Conservation (phyloP, 2,113 vertebrate genomes). For the Myotis davidii region DNA sequence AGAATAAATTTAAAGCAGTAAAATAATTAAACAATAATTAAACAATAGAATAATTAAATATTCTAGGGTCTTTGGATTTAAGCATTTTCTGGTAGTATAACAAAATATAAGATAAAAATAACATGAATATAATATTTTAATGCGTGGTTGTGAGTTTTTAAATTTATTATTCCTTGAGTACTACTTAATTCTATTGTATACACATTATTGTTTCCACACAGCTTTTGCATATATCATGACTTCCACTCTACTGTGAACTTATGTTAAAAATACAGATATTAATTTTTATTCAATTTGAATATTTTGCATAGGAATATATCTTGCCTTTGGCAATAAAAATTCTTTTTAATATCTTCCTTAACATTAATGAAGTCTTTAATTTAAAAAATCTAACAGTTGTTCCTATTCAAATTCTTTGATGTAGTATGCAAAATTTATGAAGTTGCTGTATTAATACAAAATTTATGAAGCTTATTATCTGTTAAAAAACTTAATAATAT, state of each 20-base stretch:
- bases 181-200: not conserved
- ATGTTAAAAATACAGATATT: not conserved
- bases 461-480: conserved; percentile 8
- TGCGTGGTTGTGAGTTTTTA: not conserved
- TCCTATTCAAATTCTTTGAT: conserved; percentile 23
- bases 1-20: not conserved
- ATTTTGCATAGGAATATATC: not conserved
- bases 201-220: not conserved
- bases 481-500: not conserved
- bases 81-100: not conserved
- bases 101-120: not conserved
- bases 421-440: conserved; percentile 12
- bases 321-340: not conserved
- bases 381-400: not conserved
- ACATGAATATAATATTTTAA: conserved; percentile 32
- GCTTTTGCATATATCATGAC: not conserved
- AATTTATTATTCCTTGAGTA: not conserved
- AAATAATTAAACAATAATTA: not conserved
- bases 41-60: no score
- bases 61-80: not conserved
- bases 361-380: not conserved
- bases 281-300: conserved; percentile 5
- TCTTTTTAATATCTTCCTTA: not conserved
- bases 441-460: not conserved
- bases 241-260: not conserved